These are phyloP conservation scores for Pyrocoelia pectoralis DNA, from an alignment of 2,888 invertebrate genomes.

Conservation along the genomic window DNA sequence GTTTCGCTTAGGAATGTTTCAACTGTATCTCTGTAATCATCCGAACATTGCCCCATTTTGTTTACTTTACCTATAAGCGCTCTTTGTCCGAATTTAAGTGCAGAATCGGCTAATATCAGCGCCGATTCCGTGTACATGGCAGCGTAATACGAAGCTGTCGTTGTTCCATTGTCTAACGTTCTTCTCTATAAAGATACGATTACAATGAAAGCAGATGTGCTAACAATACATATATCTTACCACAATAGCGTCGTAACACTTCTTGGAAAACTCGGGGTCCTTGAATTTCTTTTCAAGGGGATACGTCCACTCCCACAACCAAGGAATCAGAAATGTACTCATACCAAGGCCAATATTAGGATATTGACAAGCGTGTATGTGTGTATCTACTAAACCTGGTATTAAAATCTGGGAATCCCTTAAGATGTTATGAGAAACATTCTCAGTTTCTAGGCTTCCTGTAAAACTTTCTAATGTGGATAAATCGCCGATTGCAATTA, in stretches of 20 bases:
- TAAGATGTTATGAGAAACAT: constrained; percentile 38
- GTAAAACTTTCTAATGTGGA: constrained; percentile 52
- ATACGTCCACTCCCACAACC: constrained; percentile 87
- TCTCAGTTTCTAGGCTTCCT: neutral
- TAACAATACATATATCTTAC: constrained; percentile 63
- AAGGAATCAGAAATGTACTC: constrained; percentile 80
- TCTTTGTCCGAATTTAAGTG: constrained; percentile 74
- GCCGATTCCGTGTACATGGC: constrained; percentile 78
- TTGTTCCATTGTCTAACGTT: constrained; percentile 81
- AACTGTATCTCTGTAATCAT: constrained; percentile 69
- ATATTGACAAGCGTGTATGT: constrained; percentile 90
- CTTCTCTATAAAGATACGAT: constrained; percentile 66
- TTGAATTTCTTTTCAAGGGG: constrained; percentile 79
- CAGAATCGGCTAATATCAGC: constrained; percentile 74
- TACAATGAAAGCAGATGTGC: neutral
- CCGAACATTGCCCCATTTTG: constrained; percentile 68
- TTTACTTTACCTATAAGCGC: constrained; percentile 89
- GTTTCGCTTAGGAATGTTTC: constrained; percentile 69
- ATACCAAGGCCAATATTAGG: constrained; percentile 86
- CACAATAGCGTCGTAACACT: constrained; percentile 81
- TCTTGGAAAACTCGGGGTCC: constrained; percentile 72
- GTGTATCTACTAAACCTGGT: constrained; percentile 90
- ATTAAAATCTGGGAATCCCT: constrained; percentile 73
- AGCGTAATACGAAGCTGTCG: constrained; percentile 89
- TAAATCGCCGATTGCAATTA: constrained; percentile 31